These are phyloP conservation scores for Megaceryle torquata DNA, from an alignment of 2,113 vertebrate genomes.

Conservation along the genomic window DNA sequence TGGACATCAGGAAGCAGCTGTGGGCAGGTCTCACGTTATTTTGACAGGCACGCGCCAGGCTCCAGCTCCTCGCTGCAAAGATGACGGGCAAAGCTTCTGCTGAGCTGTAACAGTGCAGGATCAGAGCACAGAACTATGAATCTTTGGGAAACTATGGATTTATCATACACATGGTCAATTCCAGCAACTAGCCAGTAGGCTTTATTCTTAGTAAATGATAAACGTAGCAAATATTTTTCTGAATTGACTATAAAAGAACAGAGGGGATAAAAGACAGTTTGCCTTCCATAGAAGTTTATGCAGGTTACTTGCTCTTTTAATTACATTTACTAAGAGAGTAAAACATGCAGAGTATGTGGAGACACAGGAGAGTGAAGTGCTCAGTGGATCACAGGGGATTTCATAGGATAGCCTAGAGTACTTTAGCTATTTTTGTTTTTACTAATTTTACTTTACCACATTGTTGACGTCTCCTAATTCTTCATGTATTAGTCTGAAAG, in stretches of 20 bases:
- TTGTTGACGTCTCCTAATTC: neutral
- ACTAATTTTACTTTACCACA: neutral
- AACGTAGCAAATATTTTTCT: neutral
- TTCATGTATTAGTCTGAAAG: neutral
- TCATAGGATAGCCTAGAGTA: neutral
- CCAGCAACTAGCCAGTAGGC: neutral
- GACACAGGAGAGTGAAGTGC: neutral
- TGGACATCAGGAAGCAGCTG: too few relatives aligned
- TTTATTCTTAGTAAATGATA: neutral
- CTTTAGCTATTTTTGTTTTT: neutral
- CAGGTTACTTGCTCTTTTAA: neutral
- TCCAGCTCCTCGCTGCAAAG: too few relatives aligned
- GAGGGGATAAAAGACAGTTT: neutral
- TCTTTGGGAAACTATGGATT: neutral
- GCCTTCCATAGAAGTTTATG: neutral
- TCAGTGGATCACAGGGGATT: neutral
- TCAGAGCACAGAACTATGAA: neutral
- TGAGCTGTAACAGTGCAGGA: neutral
- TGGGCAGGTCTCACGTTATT: too few relatives aligned
- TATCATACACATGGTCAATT: neutral
- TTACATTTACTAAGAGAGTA: neutral
- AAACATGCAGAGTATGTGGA: neutral
- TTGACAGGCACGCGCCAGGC: too few relatives aligned
- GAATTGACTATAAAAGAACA: neutral
- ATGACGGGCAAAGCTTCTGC: neutral